A percentile compares a stretch with the other conserved stretches of the same genome.
phyloP scores from a whole-genome alignment of 53 echinoderm and acorn worm species.

The Hippasteria phrygiana region DNA sequence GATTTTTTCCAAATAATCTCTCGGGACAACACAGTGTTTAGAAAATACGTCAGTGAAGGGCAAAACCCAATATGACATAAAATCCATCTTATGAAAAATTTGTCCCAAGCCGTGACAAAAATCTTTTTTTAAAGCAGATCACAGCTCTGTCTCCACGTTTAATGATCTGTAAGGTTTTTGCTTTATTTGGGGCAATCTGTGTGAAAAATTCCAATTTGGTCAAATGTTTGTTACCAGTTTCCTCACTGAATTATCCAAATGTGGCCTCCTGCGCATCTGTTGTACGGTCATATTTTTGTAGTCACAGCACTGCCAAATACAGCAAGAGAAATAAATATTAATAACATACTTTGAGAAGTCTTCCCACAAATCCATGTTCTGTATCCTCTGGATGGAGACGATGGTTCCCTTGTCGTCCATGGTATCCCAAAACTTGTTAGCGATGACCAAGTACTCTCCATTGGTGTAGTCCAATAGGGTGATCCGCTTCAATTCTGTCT shows the following conservation, averaged over 20 bases:
- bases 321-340: not conserved
- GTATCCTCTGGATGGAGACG: conserved; percentile 61
- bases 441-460: conserved; percentile 21
- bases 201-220: too few species aligned
- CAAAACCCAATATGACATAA: too few species aligned
- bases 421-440: conserved; percentile 51
- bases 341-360: conserved; percentile 58
- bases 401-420: conserved; percentile 50
- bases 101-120: too few species aligned
- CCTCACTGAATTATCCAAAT: not conserved
- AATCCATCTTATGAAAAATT: not conserved
- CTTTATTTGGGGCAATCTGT: too few species aligned
- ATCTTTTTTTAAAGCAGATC: too few species aligned
- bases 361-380: conserved; percentile 68
- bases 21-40: too few species aligned
- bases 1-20: too few species aligned
- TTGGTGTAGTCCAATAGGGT: not conserved
- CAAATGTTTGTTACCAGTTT: not conserved
- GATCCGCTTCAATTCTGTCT: not conserved
- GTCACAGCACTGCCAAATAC: not conserved
- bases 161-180: too few species aligned
- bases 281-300: not conserved
- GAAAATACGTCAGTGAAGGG: too few species aligned
- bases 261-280: not conserved
- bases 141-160: too few species aligned